Conservation (phyloP, 2,888 invertebrate species). For the Acleris sparsana region DNA sequence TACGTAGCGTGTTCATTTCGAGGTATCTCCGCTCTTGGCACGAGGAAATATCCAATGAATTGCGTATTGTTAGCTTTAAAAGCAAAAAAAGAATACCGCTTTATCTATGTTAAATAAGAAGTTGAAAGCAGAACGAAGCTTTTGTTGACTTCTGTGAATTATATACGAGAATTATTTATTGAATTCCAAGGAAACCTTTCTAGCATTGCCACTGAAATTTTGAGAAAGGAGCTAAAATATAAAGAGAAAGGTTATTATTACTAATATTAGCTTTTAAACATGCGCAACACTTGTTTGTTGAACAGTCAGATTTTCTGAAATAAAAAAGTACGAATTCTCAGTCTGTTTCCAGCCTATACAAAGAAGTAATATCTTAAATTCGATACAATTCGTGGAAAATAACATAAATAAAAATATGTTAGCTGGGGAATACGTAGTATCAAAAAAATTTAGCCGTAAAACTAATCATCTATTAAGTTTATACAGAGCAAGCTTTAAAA, state of each 20-base stretch:
- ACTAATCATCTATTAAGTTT: no score
- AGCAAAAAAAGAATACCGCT: constrained; percentile 3
- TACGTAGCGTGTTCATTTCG: constrained; percentile 56
- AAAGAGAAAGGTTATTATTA: neutral
- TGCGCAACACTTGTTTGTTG: no score
- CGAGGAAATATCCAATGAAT: constrained; percentile 60
- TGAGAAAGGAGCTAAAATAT: neutral
- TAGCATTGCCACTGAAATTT: neutral
- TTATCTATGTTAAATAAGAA: constrained; percentile 2
- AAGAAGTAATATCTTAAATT: no score
- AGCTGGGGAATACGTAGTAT: no score
- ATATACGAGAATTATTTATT: neutral
- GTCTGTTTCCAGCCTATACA: no score
- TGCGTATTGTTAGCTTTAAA: constrained; percentile 48
- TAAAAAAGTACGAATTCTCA: no score
- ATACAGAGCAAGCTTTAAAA: no score
- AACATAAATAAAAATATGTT: no score
- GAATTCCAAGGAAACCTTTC: neutral
- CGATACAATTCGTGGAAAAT: no score
- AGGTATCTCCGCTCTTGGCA: constrained; percentile 54
- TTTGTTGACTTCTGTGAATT: neutral
- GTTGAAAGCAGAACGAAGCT: neutral
- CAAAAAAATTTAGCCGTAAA: no score
- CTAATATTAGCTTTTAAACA: neutral
- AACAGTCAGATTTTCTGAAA: no score